Evolutionary conservation across 2,113 vertebrate species (phyloP).

Genomic region (Gambusia affinis): DNA sequence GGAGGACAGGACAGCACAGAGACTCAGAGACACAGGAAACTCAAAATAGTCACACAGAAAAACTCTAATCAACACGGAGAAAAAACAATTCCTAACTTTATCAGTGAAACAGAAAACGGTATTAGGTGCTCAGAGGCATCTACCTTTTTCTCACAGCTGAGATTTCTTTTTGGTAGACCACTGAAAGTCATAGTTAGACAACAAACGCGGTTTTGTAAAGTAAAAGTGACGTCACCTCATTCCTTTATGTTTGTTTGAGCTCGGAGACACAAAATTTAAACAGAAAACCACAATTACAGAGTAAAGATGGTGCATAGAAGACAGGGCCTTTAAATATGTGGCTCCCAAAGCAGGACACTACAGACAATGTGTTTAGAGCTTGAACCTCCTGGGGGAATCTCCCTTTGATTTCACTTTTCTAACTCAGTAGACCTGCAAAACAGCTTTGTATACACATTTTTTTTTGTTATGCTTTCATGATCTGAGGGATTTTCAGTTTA

Average conservation of each 20-base stretch:
- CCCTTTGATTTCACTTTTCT: not conserved
- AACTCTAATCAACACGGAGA: too few species aligned
- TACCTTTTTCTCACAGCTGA: constrained; percentile 2
- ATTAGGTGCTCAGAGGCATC: not conserved
- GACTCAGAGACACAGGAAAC: too few species aligned
- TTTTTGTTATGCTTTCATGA: not conserved
- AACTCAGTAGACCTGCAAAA: not conserved
- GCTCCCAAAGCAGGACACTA: not conserved
- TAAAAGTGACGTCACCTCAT: not conserved
- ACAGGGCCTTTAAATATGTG: not conserved
- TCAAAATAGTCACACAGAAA: too few species aligned
- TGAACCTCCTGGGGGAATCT: not conserved
- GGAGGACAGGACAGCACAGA: too few species aligned
- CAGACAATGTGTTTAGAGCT: not conserved
- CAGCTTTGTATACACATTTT: not conserved
- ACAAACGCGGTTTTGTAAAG: constrained; percentile 3
- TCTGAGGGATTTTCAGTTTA: not conserved
- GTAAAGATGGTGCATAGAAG: not conserved
- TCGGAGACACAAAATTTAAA: not conserved
- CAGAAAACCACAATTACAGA: constrained; percentile 9
- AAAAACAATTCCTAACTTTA: too few species aligned
- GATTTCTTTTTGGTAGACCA: not conserved
- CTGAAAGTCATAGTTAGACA: not conserved
- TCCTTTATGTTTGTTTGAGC: not conserved
- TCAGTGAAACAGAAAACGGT: constrained; percentile 2